phyloP scores from a whole-genome alignment of 2,797 vertebrate genomes.

The Threskiornis aethiopicus region DNA sequence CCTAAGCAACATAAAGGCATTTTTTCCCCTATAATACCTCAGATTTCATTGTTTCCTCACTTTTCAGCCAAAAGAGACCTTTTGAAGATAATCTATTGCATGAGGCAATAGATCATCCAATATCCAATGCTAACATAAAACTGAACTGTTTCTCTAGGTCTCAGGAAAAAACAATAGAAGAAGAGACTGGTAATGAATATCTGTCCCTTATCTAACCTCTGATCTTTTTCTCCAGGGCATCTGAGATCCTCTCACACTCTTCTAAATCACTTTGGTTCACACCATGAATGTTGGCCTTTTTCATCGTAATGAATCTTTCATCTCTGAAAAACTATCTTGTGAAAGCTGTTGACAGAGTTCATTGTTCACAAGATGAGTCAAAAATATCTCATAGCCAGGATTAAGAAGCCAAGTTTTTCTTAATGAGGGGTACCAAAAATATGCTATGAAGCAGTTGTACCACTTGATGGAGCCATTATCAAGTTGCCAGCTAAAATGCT shows the following conservation, averaged over 20 bases:
- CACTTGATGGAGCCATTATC: conserved; percentile 8
- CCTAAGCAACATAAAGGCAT: background rate
- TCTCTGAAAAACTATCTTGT: background rate
- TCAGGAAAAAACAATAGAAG: background rate
- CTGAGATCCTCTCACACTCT: background rate
- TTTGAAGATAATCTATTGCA: background rate
- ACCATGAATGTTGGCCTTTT: background rate
- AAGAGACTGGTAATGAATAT: background rate
- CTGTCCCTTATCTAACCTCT: background rate
- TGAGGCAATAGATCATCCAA: background rate
- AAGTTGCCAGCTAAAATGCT: background rate
- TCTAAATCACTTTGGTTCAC: background rate
- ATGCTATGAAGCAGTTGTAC: background rate
- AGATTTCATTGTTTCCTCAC: background rate
- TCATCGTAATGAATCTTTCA: background rate
- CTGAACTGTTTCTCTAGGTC: background rate
- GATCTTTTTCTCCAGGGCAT: background rate
- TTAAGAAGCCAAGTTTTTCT: background rate
- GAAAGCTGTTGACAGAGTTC: background rate
- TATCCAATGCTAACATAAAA: background rate
- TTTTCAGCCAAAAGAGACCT: background rate
- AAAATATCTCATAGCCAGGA: background rate
- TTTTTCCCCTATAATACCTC: background rate
- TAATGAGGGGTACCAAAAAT: background rate
- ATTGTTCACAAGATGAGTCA: background rate